phyloP scores from a whole-genome alignment of 2,888 invertebrate genomes.

The Furcula furcula region DNA sequence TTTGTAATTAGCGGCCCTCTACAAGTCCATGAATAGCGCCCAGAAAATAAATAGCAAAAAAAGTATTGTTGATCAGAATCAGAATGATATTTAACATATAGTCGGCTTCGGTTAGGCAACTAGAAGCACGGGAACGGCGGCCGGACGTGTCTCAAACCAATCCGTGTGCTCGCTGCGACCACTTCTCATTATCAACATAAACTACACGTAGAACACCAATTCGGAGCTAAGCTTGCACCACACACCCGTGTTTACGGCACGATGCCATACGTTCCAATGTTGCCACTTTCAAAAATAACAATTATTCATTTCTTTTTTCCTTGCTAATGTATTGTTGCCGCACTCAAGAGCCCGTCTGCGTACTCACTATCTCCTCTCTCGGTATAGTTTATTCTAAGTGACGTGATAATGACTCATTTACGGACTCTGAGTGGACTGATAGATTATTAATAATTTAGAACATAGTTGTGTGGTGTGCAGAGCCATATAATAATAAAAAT shows the following conservation, averaged over 20 bases:
- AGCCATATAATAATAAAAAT: constrained; percentile 46
- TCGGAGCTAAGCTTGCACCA: constrained; percentile 46
- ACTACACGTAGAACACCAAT: constrained; percentile 62
- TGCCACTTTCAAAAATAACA: neutral
- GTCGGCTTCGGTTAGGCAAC: constrained; percentile 68
- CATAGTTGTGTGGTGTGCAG: constrained; percentile 51
- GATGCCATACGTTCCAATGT: too few relatives aligned
- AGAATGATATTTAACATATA: constrained; percentile 43
- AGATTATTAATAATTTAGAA: constrained; percentile 14
- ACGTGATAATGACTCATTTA: too few relatives aligned
- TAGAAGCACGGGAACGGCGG: constrained; percentile 76
- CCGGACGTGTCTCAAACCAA: constrained; percentile 55
- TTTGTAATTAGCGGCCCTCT: constrained; percentile 41
- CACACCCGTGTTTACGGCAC: constrained; percentile 31
- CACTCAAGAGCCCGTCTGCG: too few relatives aligned
- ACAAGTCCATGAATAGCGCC: constrained; percentile 58
- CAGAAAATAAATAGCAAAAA: constrained; percentile 62
- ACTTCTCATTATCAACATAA: constrained; percentile 47
- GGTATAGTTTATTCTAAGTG: too few relatives aligned
- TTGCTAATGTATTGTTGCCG: constrained; percentile 7
- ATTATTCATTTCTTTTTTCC: constrained; percentile 6
- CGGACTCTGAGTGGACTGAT: too few relatives aligned
- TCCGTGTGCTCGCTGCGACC: constrained; percentile 63
- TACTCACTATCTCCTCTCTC: too few relatives aligned
- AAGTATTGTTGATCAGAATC: constrained; percentile 44